phyloP scores from a whole-genome alignment of 2,888 invertebrate genomes.

The Galerucella calmariensis region DNA sequence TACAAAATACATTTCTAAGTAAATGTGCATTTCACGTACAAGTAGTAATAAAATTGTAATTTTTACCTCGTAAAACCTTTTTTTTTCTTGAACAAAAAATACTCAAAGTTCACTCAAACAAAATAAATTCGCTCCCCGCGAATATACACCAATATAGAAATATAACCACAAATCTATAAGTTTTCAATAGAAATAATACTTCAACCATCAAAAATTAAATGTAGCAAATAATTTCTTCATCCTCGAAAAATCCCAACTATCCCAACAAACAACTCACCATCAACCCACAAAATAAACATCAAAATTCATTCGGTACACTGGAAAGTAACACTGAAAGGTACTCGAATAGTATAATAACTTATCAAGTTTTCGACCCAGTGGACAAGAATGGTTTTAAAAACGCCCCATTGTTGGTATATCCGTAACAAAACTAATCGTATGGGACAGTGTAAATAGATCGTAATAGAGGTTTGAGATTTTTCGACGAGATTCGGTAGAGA shows the following conservation, averaged over 20 bases:
- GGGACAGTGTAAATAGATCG: constrained; percentile 60
- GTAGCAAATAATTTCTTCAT: constrained; percentile 40
- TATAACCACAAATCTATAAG: constrained; percentile 39
- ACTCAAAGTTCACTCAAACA: constrained; percentile 14
- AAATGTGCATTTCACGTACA: too few relatives aligned
- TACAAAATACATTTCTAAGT: too few relatives aligned
- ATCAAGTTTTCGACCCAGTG: constrained; percentile 51
- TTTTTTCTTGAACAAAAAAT: not conserved
- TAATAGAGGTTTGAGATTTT: constrained; percentile 38
- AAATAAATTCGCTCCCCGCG: constrained; percentile 2
- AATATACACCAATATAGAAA: constrained; percentile 20
- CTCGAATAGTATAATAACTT: constrained; percentile 37
- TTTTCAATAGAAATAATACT: constrained; percentile 28
- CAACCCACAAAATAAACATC: not conserved
- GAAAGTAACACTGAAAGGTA: constrained; percentile 31
- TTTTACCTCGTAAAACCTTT: too few relatives aligned
- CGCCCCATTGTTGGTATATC: constrained; percentile 56
- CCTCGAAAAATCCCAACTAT: constrained; percentile 15
- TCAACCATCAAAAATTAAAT: constrained; percentile 39
- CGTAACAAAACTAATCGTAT: constrained; percentile 61
- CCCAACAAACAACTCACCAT: not conserved
- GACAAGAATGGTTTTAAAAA: constrained; percentile 51
- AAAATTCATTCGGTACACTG: constrained; percentile 17
- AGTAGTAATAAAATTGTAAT: too few relatives aligned
- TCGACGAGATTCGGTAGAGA: constrained; percentile 30